Evolutionary conservation across 2,888 invertebrate species (phyloP).

Genomic region (Cantharis lateralis): DNA sequence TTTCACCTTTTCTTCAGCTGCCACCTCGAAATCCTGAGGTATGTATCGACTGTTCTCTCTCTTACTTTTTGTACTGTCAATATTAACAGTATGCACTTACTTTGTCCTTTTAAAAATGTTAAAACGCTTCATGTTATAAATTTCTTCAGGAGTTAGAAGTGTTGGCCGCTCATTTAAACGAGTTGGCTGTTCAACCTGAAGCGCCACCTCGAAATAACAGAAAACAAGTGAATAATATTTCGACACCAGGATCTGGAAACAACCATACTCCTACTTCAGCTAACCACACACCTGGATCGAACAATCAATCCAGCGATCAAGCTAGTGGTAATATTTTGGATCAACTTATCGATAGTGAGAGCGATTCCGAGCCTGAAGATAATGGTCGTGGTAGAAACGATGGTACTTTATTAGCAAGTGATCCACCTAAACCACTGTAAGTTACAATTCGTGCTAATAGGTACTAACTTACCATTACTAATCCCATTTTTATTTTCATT

Average conservation of each 20-base stretch:
- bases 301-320: slow-evolving; percentile 47
- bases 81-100: neutral
- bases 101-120: neutral
- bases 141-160: slow-evolving; percentile 86
- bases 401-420: slow-evolving; percentile 93
- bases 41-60: slow-evolving; percentile 57
- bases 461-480: neutral
- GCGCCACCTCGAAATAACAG: slow-evolving; percentile 70
- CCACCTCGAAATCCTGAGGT: slow-evolving; percentile 91
- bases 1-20: slow-evolving; percentile 65
- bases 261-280: slow-evolving; percentile 43
- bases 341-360: slow-evolving; percentile 74
- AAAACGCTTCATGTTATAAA: neutral
- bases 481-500: neutral
- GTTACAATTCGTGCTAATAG: slow-evolving; percentile 51
- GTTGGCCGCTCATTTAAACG: slow-evolving; percentile 93
- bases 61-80: slow-evolving; percentile 2
- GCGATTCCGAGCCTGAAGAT: slow-evolving; percentile 82
- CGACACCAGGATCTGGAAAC: slow-evolving; percentile 47
- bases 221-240: slow-evolving; percentile 50
- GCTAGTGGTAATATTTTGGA: slow-evolving; percentile 63
- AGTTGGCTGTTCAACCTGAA: slow-evolving; percentile 79
- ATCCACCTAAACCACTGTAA: slow-evolving; percentile 96
- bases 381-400: slow-evolving; percentile 84
- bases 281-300: slow-evolving; percentile 30